Evolutionary conservation across 2,888 invertebrate species (phyloP), one percentile per base, ranked within the genome.

Genomic region (Teinopalpus imperialis): DNA sequence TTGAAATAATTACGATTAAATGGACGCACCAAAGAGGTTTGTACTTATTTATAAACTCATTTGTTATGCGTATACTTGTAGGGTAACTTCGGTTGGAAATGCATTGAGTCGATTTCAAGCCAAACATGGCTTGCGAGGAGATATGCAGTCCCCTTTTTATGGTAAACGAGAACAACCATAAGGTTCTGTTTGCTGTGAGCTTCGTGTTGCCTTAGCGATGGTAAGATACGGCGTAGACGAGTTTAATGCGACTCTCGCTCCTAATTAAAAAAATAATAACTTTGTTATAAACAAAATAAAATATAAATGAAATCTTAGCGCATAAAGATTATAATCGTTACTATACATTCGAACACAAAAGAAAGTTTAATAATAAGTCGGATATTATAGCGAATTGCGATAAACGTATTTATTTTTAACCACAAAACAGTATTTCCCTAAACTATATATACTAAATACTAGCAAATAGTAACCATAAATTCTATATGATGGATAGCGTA

Each of bases 131-230:
- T 49, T 34, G 55, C 49, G 51, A 52, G 52, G 59, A 54, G 53
- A 53, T 49, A 50, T 42, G 54, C 40, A 44, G 41, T 23, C 23
- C 56, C 54, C 64, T 68, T 62, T 65, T 66, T 73, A 74, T 66
- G 69, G 74, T 36, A 51, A 69, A 63, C 62, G 61, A 66, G 69
- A 67, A 61, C 68, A 43, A 31, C 51, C 51, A 54, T 57, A 57
- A 51, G 52, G 51, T 49, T 43, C 51, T 35, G 42, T 39, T 40
- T 44, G 12, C 42, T 4, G 20, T 21, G 18, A 48, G 44, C 47
- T 35, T 44, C 31, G 44, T 52, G 48, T 34, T 51, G 44, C 49
- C n/a, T 37, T 35, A 27, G 27, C 20, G n/a, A 32, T 16, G 7
- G 14, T 24, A 30, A 18, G 5, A 20, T 18, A 27, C 20, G 6